Percentiles rank a stretch among this genome's conserved stretches.
Conservation (phyloP, 2,888 invertebrate genomes). For the Apocheima hispidaria region DNA sequence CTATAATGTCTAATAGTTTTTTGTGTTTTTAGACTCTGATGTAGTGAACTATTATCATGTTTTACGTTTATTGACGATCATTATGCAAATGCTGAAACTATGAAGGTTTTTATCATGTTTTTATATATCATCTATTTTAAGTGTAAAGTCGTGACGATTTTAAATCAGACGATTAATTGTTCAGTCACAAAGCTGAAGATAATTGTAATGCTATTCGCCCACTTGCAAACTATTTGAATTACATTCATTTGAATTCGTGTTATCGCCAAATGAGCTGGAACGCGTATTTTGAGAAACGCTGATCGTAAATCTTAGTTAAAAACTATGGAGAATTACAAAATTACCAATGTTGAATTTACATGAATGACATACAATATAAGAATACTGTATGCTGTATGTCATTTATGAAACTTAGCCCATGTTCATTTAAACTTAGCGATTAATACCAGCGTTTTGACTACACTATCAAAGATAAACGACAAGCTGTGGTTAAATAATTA, state of each 20-base stretch:
- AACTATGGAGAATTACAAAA: background rate
- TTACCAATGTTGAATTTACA: background rate
- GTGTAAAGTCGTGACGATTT: slow-evolving; percentile 13
- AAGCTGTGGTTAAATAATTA: background rate
- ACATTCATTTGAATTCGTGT: background rate
- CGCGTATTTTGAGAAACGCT: background rate
- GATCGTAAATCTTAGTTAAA: slow-evolving; percentile 7
- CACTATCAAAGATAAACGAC: background rate
- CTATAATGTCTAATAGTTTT: slow-evolving; percentile 62
- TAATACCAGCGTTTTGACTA: background rate
- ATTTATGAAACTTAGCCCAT: too few species aligned
- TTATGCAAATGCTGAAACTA: slow-evolving; percentile 20
- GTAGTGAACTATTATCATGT: slow-evolving; percentile 42
- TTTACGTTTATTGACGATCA: slow-evolving; percentile 27
- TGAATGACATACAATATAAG: too few species aligned
- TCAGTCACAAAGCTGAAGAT: slow-evolving; percentile 27
- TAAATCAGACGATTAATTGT: slow-evolving; percentile 21
- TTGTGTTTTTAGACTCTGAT: slow-evolving; percentile 61
- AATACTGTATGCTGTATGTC: too few species aligned
- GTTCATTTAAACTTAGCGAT: background rate
- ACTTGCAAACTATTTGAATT: background rate
- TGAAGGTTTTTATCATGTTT: slow-evolving; percentile 24
- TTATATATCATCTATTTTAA: slow-evolving; percentile 13
- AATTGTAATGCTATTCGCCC: slow-evolving; percentile 21
- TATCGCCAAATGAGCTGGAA: background rate